Base-by-base conservation (phyloP, 1,140 invertebrate genomes). In the Intoshia linei region DNA sequence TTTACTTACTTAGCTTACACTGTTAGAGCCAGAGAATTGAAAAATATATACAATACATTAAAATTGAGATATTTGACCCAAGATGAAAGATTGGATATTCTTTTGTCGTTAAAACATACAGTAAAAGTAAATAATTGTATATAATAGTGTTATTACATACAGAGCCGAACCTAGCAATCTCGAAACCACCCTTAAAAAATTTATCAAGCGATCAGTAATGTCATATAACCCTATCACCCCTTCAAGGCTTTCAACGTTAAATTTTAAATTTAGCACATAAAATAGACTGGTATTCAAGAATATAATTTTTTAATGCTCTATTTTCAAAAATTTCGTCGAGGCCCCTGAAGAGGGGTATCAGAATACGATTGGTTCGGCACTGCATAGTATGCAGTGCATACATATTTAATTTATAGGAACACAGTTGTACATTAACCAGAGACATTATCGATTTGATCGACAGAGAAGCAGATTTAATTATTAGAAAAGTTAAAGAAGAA, bases 381-480 rank as follows among this genome's bases (percentile, higher is more conserved):
- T n/a, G n/a, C n/a, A n/a, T n/a, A n/a, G n/a, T n/a, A n/a, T n/a
- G n/a, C n/a, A n/a, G n/a, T n/a, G n/a, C n/a, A n/a, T n/a, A n/a
- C n/a, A n/a, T n/a, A n/a, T n/a, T n/a, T n/a, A n/a, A n/a, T n/a
- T n/a, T n/a, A n/a, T n/a, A 60, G 55, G 56, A 60, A 41, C 55
- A 59, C 45, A 56, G 59, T 45, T 59, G 56, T 40, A 55, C 55
- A 37, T 41, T 61, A 18, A 59, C 54, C 14, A 49, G 54, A 40
- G 58, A 61, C 40, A 52, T 61, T 13, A 54, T 56, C 21, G 50
- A 57, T 42, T 39, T 61, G 36, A 54, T 59, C 33, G 55, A 61
- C 42, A 40, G 57, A 31, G 58, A 61, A 42, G 55, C 57, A 35
- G 55, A 57, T 38, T 44, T 61, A 6, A 32, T 59, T 34, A 54